phyloP scores from a whole-genome alignment of 2,113 vertebrate species.

The Mellivora capensis region DNA sequence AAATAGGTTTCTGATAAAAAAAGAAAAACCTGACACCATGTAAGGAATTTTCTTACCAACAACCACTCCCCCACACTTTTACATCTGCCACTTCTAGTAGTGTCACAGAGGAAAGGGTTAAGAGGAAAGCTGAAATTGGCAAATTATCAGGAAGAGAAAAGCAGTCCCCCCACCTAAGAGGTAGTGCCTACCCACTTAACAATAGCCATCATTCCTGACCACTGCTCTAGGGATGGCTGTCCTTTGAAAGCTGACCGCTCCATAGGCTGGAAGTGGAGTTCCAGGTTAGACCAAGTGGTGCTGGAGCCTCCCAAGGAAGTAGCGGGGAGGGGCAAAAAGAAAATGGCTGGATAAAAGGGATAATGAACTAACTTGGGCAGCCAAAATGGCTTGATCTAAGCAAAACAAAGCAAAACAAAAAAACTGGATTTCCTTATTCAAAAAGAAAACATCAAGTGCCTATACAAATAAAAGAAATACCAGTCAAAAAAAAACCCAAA shows the following conservation, averaged over 20 bases:
- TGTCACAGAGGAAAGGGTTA: background rate
- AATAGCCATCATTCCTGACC: background rate
- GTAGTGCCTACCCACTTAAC: background rate
- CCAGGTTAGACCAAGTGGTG: background rate
- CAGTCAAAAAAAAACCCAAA: background rate
- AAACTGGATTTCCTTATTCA: background rate
- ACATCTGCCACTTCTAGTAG: background rate
- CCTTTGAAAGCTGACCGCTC: background rate
- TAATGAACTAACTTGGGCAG: background rate
- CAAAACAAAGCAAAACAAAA: background rate
- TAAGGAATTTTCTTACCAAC: background rate
- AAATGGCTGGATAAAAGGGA: background rate
- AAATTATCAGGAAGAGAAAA: background rate
- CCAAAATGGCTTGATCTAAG: background rate
- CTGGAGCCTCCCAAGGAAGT: background rate
- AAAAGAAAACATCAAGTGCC: background rate
- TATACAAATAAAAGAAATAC: constrained; percentile 3
- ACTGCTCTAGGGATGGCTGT: background rate
- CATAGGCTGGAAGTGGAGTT: background rate
- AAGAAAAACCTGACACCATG: background rate
- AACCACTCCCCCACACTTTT: background rate
- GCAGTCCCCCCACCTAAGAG: background rate
- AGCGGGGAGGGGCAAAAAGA: background rate
- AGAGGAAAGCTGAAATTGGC: background rate
- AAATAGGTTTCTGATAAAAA: constrained; percentile 15